Conservation (phyloP, 2,888 invertebrate genomes). For the Philopedon plagiatum region DNA sequence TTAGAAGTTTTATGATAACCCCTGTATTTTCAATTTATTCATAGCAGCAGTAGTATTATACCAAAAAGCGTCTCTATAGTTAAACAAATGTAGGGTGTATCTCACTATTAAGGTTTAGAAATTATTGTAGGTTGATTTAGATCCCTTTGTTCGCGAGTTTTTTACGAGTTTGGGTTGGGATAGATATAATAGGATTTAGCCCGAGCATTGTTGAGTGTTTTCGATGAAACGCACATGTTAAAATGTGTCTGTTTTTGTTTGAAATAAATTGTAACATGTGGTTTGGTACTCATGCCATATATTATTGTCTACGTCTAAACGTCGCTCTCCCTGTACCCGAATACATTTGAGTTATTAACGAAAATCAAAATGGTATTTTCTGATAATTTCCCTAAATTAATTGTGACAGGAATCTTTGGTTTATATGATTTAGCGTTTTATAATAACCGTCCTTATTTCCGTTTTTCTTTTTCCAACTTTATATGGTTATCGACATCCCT, state of each 20-base stretch:
- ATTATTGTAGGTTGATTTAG: slow-evolving; percentile 37
- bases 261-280: slow-evolving; percentile 27
- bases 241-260: slow-evolving; percentile 17
- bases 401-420: too few species aligned
- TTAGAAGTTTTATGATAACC: background rate
- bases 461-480: too few species aligned
- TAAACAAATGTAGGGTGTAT: slow-evolving; percentile 27
- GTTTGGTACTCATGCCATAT: background rate
- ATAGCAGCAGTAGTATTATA: background rate
- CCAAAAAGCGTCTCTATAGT: background rate
- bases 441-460: too few species aligned
- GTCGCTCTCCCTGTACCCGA: too few species aligned
- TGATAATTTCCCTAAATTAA: too few species aligned
- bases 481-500: too few species aligned
- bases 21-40: background rate
- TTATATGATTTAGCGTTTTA: too few species aligned
- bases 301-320: background rate
- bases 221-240: slow-evolving; percentile 32
- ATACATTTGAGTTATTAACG: too few species aligned
- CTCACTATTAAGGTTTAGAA: slow-evolving; percentile 14
- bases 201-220: slow-evolving; percentile 32
- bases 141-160: slow-evolving; percentile 32
- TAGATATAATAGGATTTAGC: slow-evolving; percentile 37
- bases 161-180: slow-evolving; percentile 38
- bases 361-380: too few species aligned